Base-by-base conservation (phyloP, 2,113 vertebrate species). In the Seriola dumerili region DNA sequence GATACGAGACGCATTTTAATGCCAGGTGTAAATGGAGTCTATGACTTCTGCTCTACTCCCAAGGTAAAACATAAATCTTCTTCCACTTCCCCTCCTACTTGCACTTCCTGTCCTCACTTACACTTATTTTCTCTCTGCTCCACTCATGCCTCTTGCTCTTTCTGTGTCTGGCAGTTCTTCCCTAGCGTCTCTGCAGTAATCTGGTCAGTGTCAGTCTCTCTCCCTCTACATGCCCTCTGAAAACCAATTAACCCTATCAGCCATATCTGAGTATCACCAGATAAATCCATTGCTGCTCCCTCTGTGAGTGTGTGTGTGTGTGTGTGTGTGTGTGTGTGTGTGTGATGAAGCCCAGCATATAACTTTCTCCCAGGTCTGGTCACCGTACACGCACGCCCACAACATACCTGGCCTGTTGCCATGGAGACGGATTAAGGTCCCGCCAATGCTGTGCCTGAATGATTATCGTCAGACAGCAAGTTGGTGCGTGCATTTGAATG, bases 201-300 rank as follows among this genome's bases (percentile, higher is more conserved):
- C 85, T 76, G 78, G 85, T 78, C 80, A 88, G 85, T 84, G 80
- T 81, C 90, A 82, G 72, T 87, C 83, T 80, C 73, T 64, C 62
- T 85, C 76, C 81, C 86, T 87, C 85, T 81, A 78, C 84, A 84
- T 91, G 88, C 78, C 90, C 91, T 84, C 80, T 77, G 83, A 91
- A 92, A 94, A 85, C 84, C 92, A 94, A 93, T 94, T 94, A 95
- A 94, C 92, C 92, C 87, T 72, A 92, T 92, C 87, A 87, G 79
- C 84, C 86, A 75, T 75, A 94, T 89, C 88, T 72, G 89, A 87
- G 88, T 62, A 92, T 93, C 91, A 65, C 67, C 75, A 80, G 88
- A 93, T 91, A 91, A 91, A 85, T 88, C 85, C 73, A 85, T 84
- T 57, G 76, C 69, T 25, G 67, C 78, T 71, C 78, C 70, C 58